phyloP scores from a whole-genome alignment of 2,888 invertebrate genomes.

The Barypeithes pellucidus region DNA sequence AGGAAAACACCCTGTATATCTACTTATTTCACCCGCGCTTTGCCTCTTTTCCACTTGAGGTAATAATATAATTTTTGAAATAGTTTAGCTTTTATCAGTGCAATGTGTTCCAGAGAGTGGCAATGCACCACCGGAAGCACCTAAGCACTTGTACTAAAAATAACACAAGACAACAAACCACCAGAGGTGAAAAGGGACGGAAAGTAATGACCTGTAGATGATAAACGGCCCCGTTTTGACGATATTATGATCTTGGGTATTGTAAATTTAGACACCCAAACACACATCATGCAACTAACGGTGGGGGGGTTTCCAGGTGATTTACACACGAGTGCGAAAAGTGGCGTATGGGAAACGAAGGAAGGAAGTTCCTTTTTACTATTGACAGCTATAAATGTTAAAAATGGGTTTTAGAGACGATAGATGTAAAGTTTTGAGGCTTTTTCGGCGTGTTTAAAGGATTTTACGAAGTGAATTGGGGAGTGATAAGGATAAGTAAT shows the following conservation, averaged over 20 bases:
- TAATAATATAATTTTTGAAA: no score
- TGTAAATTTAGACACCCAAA: slow-evolving; percentile 22
- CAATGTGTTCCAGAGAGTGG: no score
- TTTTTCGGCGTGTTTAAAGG: slow-evolving; percentile 2
- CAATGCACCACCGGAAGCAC: background rate
- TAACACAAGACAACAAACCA: slow-evolving; percentile 4
- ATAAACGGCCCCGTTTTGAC: slow-evolving; percentile 32
- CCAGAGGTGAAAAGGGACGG: slow-evolving; percentile 8
- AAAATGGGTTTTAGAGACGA: background rate
- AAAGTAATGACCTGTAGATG: slow-evolving; percentile 32
- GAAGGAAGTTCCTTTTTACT: slow-evolving; percentile 30
- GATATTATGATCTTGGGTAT: slow-evolving; percentile 29
- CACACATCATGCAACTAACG: slow-evolving; percentile 6
- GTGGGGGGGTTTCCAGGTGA: slow-evolving; percentile 16
- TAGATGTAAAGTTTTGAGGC: background rate
- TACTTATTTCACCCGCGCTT: no score
- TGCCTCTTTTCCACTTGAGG: no score
- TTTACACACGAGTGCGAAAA: slow-evolving; percentile 29
- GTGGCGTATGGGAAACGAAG: slow-evolving; percentile 7
- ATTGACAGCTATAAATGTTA: slow-evolving; percentile 38
- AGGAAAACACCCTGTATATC: no score
- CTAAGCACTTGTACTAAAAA: slow-evolving; percentile 5
- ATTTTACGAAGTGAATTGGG: background rate
- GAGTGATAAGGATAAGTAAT: background rate
- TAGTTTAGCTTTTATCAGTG: no score